Evolutionary conservation across 2,888 invertebrate genomes (phyloP).

Genomic region (Meteorus cinctellus): DNA sequence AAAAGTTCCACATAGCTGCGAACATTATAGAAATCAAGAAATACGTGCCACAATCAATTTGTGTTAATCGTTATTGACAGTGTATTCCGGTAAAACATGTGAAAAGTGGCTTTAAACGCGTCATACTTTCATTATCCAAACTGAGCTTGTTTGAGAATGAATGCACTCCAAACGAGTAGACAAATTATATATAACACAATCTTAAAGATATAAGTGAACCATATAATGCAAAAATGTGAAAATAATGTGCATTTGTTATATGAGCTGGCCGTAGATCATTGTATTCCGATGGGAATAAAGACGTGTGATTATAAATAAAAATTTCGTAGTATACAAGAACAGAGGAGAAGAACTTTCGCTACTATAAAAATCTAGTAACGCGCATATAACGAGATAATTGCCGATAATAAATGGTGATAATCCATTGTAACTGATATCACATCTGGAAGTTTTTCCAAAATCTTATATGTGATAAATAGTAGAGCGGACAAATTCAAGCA

Average conservation of each 20-base stretch:
- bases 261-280: background rate
- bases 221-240: conserved; percentile 3
- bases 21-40: conserved; percentile 9
- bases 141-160: no score
- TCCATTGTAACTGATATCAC: conserved; percentile 4
- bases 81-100: background rate
- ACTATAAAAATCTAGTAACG: background rate
- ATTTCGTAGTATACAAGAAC: conserved; percentile 9
- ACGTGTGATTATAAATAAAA: background rate
- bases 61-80: background rate
- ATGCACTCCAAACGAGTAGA: background rate
- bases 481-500: background rate
- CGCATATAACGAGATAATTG: background rate
- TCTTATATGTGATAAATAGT: background rate
- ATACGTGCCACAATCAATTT: conserved; percentile 20
- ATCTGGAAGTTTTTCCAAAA: background rate
- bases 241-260: conserved; percentile 5
- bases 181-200: conserved; percentile 2
- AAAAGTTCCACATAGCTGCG: background rate
- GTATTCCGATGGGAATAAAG: background rate
- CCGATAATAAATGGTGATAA: conserved; percentile 9
- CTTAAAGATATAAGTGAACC: background rate
- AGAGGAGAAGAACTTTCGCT: conserved; percentile 31
- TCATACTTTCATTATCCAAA: background rate
- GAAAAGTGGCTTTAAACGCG: conserved; percentile 4